Evolutionary conservation across 1,140 invertebrate genomes (phyloP).

Genomic region (Andrena cerasifolii): DNA sequence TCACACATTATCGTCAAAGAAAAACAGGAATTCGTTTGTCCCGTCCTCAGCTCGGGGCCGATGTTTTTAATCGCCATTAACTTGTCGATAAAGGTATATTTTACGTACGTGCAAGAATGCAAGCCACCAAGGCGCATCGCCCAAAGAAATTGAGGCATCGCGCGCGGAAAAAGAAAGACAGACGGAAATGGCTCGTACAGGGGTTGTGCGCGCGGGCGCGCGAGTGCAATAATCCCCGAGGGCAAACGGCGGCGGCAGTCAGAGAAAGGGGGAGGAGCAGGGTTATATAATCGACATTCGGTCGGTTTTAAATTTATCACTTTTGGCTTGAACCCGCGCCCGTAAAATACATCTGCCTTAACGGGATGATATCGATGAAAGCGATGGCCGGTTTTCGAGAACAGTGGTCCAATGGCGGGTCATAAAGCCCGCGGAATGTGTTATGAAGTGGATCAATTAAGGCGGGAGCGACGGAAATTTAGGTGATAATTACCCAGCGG

Average conservation of each 20-base stretch:
- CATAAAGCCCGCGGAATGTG: constrained; percentile 29
- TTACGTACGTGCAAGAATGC: too few relatives aligned
- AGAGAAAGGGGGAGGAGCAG: background rate
- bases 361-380: constrained; percentile 48
- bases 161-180: too few relatives aligned
- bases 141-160: too few relatives aligned
- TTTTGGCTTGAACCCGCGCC: constrained; percentile 33
- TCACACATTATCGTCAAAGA: too few relatives aligned
- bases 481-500: constrained; percentile 40
- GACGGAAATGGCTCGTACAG: too few relatives aligned
- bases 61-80: too few relatives aligned
- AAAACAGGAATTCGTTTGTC: too few relatives aligned
- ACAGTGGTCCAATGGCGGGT: constrained; percentile 8
- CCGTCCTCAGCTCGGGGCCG: too few relatives aligned
- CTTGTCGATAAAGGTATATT: too few relatives aligned
- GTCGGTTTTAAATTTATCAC: constrained; percentile 46
- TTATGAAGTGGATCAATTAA: constrained; percentile 53
- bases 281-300: constrained; percentile 36
- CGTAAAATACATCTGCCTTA: constrained; percentile 50
- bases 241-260: too few relatives aligned
- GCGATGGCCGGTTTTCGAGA: constrained; percentile 40
- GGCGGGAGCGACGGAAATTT: constrained; percentile 45
- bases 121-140: too few relatives aligned
- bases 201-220: too few relatives aligned
- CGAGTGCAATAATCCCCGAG: background rate